Base-by-base conservation (phyloP, 2,888 invertebrate species). In the Philhelius pedissequus region DNA sequence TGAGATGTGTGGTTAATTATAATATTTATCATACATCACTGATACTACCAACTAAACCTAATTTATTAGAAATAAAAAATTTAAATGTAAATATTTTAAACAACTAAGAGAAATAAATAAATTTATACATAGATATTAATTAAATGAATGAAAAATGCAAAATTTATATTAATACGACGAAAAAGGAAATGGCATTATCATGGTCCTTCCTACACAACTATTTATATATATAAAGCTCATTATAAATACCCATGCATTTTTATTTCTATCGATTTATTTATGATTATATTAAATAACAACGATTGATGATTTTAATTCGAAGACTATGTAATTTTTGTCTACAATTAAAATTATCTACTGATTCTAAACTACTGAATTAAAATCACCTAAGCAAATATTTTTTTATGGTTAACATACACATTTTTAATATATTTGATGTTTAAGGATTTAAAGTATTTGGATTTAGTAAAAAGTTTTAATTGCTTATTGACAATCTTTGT, bases 401-500 rank as follows among this genome's bases (percentile, higher is more conserved):
- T 62, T 22, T 68, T 68, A 13, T 64, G 45, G 13, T 60, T 50
- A 15, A 68, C 45, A 32, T 76, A 62, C 45, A 76, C 27, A 54
- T 60, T 80, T 71, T 71, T 71, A 54, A 75, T 54, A 18, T 68
- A 75, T 54, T 58, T 75, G 13, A 84, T 66, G 30, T 66, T 80
- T 38, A 75, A 80, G 48, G 74, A 71, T 52, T 50, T 76, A 60
- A 35, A 76, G 25, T 71, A 70, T 60, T 40, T 70, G 3, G 80
- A 71, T 60, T 80, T 70, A 54, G 54, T 50, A 38, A 76, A 71
- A 25, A 60, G 66, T 48, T 68, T 84, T 8, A 80, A 40, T 38
- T 71, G 70, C 38, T 80, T 84, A 40, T 71, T 80, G 0, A 80
- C 48, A 56, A 80, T 71, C 84, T 84, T 27, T 27, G 22, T 43